phyloP scores from a whole-genome alignment of 1,140 invertebrate species.

The Lasaia peninsularis region DNA sequence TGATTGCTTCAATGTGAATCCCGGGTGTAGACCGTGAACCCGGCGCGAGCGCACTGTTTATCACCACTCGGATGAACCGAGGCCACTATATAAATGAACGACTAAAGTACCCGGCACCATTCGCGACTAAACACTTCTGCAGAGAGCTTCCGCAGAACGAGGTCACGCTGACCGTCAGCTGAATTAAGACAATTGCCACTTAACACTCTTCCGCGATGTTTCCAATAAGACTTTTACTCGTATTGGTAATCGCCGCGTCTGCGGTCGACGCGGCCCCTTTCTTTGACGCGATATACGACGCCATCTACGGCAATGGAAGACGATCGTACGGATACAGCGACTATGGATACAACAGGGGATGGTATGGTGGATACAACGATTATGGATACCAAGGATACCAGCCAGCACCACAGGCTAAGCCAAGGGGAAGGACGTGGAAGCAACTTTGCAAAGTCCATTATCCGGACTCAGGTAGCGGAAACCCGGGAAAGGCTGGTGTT shows the following conservation, averaged over 20 bases:
- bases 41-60: conserved; percentile 54
- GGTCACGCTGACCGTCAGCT: conserved; percentile 57
- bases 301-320: conserved; percentile 53
- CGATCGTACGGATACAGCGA: conserved; percentile 58
- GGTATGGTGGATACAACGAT: conserved; percentile 39
- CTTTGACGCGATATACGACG: conserved; percentile 69
- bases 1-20: conserved; percentile 53
- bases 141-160: conserved; percentile 61
- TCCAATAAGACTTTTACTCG: conserved; percentile 40
- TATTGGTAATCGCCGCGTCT: conserved; percentile 35
- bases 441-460: conserved; percentile 69
- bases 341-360: conserved; percentile 38
- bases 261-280: conserved; percentile 51
- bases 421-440: conserved; percentile 62
- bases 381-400: conserved; percentile 49
- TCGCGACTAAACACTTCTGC: conserved; percentile 58
- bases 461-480: conserved; percentile 47
- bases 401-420: conserved; percentile 29
- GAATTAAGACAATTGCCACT: conserved; percentile 66
- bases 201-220: conserved; percentile 66
- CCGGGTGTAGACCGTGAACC: conserved; percentile 69
- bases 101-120: conserved; percentile 62
- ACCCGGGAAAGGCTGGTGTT: conserved; percentile 56
- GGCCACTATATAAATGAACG: conserved; percentile 69
- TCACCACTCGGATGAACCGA: conserved; percentile 64